Base-by-base conservation (phyloP, 2,888 invertebrate genomes). In the Gymnosoma rotundatum region DNA sequence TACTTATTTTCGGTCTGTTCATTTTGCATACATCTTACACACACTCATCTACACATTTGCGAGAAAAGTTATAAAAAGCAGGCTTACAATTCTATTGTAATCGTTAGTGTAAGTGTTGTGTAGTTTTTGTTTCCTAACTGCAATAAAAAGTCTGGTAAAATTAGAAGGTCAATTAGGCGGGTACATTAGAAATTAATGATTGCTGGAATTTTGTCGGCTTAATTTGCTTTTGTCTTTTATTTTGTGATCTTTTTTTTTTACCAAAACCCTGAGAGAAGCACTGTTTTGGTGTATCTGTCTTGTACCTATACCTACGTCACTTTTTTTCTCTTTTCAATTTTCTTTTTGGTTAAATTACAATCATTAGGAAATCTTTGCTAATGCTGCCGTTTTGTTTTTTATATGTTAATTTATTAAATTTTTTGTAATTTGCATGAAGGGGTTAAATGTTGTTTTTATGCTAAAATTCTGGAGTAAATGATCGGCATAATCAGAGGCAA, bases 161-260 rank as follows among this genome's bases (percentile, higher is more conserved):
- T 69, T 83, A 78, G 80, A 83, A 83, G 83, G 83, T 80, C 80
- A 78, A 80, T 80, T 73, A 72, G 75, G 76, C 73, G 80, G 73
- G 63, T 72, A 81, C 78, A 81, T 84, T 84, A 78, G 81, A 81
- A 84, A 84, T 81, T 69, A 78, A 78, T 84, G 73, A 81, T 84
- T 74, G 42, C 58, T 69, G 73, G 84, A 81, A 84, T 70, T 84
- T 81, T 81, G 74, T 76, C 83, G 81, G 73, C 32, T 76, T 73
- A 21, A 56, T 56, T 70, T 58, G 52, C 60, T 69, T 60, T 48
- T 38, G 60, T 78, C 4, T 67, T 54, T 60, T 16, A 8, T 54
- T 52, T 50, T 32, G 32, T 12, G 10, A 42, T 12, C 42, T 42
- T 52, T 20, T 67, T 20, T 67, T 16, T 12, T 38, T 14, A 70